Conservation (phyloP, 2,888 invertebrate species). For the Nymphalis c-album region DNA sequence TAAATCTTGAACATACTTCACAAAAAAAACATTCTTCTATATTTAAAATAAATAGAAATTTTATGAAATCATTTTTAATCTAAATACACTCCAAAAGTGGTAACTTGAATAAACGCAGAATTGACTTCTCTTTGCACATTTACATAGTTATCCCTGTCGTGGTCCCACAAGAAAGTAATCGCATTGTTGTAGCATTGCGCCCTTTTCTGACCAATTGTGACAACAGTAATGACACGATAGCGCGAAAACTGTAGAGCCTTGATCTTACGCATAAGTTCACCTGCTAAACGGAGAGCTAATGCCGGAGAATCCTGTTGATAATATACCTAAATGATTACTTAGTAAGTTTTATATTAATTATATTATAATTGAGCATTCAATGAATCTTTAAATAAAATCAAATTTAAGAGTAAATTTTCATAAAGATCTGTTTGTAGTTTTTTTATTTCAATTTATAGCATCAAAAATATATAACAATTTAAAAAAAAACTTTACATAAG, state of each 20-base stretch:
- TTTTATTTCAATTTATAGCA: too few relatives aligned
- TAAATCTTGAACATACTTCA: too few relatives aligned
- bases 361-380: too few relatives aligned
- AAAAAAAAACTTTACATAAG: too few relatives aligned
- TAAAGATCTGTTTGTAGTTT: too few relatives aligned
- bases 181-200: constrained; percentile 70
- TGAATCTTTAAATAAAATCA: too few relatives aligned
- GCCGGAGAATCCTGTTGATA: constrained; percentile 47
- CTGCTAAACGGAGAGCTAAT: constrained; percentile 55
- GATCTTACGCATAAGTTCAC: constrained; percentile 58
- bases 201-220: constrained; percentile 64
- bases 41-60: constrained; percentile 10
- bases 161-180: constrained; percentile 68
- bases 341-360: background rate
- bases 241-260: constrained; percentile 60
- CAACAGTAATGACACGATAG: constrained; percentile 60
- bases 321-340: background rate
- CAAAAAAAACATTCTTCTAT: background rate
- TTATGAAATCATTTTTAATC: constrained; percentile 46
- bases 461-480: too few relatives aligned
- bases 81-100: constrained; percentile 64
- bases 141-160: constrained; percentile 57
- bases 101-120: constrained; percentile 64
- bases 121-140: constrained; percentile 51
- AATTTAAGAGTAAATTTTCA: too few relatives aligned